Conservation (phyloP, 1,140 invertebrate genomes). For the Asobara japonica region DNA sequence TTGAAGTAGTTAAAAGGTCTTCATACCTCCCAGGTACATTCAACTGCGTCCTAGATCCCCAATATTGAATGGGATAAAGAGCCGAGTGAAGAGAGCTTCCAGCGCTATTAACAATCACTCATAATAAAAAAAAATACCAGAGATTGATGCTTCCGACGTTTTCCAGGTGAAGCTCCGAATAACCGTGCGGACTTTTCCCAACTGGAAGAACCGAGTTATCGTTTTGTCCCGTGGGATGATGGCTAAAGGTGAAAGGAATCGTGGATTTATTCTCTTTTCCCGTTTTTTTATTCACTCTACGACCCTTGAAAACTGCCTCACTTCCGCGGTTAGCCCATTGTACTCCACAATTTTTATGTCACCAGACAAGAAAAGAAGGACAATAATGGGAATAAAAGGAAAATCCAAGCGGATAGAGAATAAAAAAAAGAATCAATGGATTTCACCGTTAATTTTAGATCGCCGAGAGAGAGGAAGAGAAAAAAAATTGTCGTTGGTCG, state of each 20-base stretch:
- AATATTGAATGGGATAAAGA: too few species aligned
- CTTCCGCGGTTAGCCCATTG: not conserved
- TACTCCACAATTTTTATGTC: not conserved
- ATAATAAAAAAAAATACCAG: not conserved
- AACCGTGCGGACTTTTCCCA: slow-evolving; percentile 1
- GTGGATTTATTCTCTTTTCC: not conserved
- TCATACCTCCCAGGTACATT: too few species aligned
- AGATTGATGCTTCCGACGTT: not conserved
- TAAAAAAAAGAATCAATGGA: not conserved
- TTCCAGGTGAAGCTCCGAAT: not conserved
- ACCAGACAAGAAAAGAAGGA: not conserved
- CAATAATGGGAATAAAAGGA: not conserved
- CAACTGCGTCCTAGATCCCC: too few species aligned
- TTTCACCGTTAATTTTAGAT: not conserved
- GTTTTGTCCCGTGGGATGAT: not conserved
- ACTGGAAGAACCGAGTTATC: not conserved
- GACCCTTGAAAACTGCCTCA: not conserved
- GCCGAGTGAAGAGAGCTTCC: not conserved
- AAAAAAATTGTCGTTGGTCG: not conserved
- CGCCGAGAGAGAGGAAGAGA: too few species aligned
- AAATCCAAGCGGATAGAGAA: not conserved
- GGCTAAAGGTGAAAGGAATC: not conserved
- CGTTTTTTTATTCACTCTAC: not conserved
- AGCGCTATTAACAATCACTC: not conserved
- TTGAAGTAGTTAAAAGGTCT: too few species aligned